Evolutionary conservation across 2,113 vertebrate genomes (phyloP), one percentile per base, ranked within the genome.

Genomic region (Saguinus midas): DNA sequence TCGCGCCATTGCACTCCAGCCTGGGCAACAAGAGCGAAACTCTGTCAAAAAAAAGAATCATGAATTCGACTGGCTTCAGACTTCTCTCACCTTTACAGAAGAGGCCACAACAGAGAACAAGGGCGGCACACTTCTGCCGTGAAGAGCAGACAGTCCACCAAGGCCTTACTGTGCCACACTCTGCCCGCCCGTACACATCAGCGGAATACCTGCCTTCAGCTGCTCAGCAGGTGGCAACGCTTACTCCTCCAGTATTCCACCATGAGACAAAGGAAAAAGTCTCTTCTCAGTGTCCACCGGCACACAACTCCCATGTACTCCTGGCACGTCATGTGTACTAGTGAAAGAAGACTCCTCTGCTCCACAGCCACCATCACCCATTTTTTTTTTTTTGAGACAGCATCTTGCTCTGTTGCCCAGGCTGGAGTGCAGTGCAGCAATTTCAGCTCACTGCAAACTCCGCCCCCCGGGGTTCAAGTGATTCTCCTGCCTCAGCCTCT

Each of bases 401-500:
- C 5, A 12, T 32, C 61, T 64, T 13, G 5, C 61, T 29, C 27
- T 64, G 61, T 29, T 0, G 11, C 27, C 61, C 61, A 64, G 27
- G 61, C 27, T 64, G 61, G 61, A 64, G 12, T 32, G 61, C 61
- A 32, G 61, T 32, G 61, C 11, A 5, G 5, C 5, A 13, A 64
- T 29, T 29, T 64, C 12, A 2, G 61, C 5, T 32, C 27, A 64
- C 61, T 14, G 61, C 27, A 64, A 64, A 29, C 27, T 64, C 61
- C 0, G 2, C 27, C 61, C 29, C 61, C 12, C 5, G 0, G 27
- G 27, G 61, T 64, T 32, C 61, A 64, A 12, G 0, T 29, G 12
- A 32, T 32, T 29, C 61, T 64, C 61, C 61, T 64, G 27, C 27
- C 61, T 64, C 61, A 64, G 61, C 61, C 61, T 64, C 61, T 27